A percentile compares a stretch with the other conserved stretches of the same genome.
Evolutionary conservation across 2,113 vertebrate species (phyloP).

Genomic region (Planiliza haematocheilus): DNA sequence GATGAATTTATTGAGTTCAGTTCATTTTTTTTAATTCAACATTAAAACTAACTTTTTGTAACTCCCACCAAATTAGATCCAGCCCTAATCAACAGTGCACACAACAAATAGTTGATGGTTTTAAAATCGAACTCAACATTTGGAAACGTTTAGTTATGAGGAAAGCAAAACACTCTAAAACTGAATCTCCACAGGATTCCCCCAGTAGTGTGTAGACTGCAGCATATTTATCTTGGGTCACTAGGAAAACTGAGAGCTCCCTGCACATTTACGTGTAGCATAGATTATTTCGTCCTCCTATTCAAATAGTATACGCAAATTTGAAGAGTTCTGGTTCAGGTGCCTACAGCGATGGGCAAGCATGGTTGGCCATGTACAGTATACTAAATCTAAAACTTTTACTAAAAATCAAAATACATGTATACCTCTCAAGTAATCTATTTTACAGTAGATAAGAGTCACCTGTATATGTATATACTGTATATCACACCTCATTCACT

Average conservation of each 20-base stretch:
- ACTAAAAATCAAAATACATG: neutral
- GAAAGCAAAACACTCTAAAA: neutral
- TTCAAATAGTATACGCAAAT: slow-evolving; percentile 65
- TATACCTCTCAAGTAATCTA: too few relatives aligned
- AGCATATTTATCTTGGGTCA: slow-evolving; percentile 18
- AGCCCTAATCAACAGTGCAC: too few relatives aligned
- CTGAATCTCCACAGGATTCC: neutral
- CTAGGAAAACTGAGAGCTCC: neutral
- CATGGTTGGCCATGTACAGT: neutral
- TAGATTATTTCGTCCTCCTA: slow-evolving; percentile 38
- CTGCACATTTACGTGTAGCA: slow-evolving; percentile 56
- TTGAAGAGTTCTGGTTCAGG: neutral
- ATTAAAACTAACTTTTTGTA: too few relatives aligned
- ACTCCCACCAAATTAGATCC: too few relatives aligned
- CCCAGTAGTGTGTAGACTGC: slow-evolving; percentile 9
- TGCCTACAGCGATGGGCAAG: neutral
- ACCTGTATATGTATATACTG: too few relatives aligned
- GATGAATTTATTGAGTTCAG: too few relatives aligned
- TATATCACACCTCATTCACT: too few relatives aligned
- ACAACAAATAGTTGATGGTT: too few relatives aligned
- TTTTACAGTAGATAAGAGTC: too few relatives aligned
- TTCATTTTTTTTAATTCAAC: too few relatives aligned
- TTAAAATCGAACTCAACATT: too few relatives aligned
- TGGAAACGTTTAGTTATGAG: neutral
- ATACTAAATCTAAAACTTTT: neutral